Base-by-base conservation (phyloP, 2,797 vertebrate genomes). In the Mareca strepera region DNA sequence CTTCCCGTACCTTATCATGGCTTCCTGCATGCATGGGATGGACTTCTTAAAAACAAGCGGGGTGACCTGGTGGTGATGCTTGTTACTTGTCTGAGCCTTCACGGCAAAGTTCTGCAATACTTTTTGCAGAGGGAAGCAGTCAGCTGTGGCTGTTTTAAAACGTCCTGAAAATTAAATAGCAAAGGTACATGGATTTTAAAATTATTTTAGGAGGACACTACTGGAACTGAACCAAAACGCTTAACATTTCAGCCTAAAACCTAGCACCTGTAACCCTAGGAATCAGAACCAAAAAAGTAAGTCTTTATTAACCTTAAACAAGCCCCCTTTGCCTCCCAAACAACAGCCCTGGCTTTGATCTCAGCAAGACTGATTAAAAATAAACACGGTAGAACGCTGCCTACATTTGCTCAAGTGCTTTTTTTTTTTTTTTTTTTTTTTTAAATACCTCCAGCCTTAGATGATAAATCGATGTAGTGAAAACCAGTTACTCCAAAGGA, bases 351-450 rank as follows among this genome's bases (percentile, higher is more conserved):
- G 62, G 56, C 72, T 86, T 72, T 31, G 50, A 28, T 46, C 82
- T 80, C 77, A 74, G 82, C 89, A 90, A 91, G 82, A 58, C 80
- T 37, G 53, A 82, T 69, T 39, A 33, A 86, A 92, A 90, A 59
- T 74, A 35, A 94, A 83, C 33, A 0, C 8, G 8, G 56, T 41
- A 85, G 62, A 77, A 77, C 84, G 16, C 21, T 17, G 67, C 82
- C 82, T 70, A 16, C 90, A 25, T 88, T 78, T 90, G 94, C 82
- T 96, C 85, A 95, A 93, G 94, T 95, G 96, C 90, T 94, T 95
- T 92, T 67, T 90, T 48, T 88, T 87, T 91, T 66, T 90, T 58
- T 41, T 41, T 41, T 88, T 87, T 91, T 58, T 90, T 58, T 17
- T 43, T 17, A 4, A 48, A 84, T 95, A 86, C 89, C 91, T 86